Base-by-base conservation (phyloP, 2,888 invertebrate genomes). In the Drosophila prolongata region DNA sequence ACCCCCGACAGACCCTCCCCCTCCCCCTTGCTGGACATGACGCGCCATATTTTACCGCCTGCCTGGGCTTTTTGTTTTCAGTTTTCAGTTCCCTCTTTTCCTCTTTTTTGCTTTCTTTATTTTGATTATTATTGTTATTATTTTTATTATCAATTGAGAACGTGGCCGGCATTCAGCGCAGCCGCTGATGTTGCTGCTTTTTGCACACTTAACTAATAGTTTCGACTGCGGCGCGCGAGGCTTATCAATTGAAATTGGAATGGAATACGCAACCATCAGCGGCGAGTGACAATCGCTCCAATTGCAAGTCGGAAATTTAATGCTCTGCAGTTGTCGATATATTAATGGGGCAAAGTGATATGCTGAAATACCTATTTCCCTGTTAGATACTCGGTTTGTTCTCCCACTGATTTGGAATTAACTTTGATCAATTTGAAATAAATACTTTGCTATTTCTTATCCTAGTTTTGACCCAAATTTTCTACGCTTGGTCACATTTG, bases 81-180 rank as follows among this genome's bases (percentile, higher is more conserved):
- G 70, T 68, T 52, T 65, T 38, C 64, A 50, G 62, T 43, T 52
- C 11, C 30, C 16, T 69, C 24, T 50, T 46, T 50, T 24, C 10
- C 9, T 30, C 35, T 38, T 35, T 50, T 58, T 57, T 70, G 37
- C 40, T n/a, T 57, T 76, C 66, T 78, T 71, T 73, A 70, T 77
- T 78, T 79, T 69, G 55, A 79, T 78, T 80, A 75, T 80, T 74
- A 78, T 86, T 88, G 84, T 76, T 78, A 88, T 86, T 86, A 79
- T 67, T 83, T 83, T 81, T 86, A 82, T 90, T 90, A 90, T 90
- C 90, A 90, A 90, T 87, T 89, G 85, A 80, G 90, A 90, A 89
- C 90, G 90, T 89, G 89, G 85, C 82, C 86, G 89, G 90, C 89
- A 89, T 89, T 88, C 77, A 71, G 65, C 75, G 30, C 60, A 47